Evolutionary conservation across 2,888 invertebrate species (phyloP), one percentile per base, ranked within the genome.

Genomic region (Craniophora ligustri): DNA sequence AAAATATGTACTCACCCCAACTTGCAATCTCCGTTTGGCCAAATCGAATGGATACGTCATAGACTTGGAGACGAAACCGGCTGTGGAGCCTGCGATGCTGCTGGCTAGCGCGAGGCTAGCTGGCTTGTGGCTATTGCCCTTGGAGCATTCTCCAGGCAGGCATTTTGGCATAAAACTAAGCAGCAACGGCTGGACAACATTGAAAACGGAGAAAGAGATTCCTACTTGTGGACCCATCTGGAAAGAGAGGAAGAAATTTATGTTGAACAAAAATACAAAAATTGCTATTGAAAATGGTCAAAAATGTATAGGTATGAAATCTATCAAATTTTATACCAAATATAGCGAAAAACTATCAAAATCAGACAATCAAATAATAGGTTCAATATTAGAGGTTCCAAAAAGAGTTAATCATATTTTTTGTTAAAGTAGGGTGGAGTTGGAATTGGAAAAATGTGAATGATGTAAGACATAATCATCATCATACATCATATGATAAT

Each of bases 31-130:
- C 79, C 98, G 97, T 78, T 97, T 97, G 0, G 96, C 94, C 67
- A 98, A 91, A 85, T 99, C 98, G 28, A 98, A 94, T 0, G 98
- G 98, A 87, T 98, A 98, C 0, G 98, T 95, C 2, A 95, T 72
- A 0, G 95, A 95, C 90, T 98, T 98, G 0, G 98, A 95, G 16
- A 95, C 78, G 51, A 97, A 90, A 0, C 98, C 98, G 0, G 98
- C 95, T 0, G 94, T 65, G n/a, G 95, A 94, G 0, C 97, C 97
- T 60, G 96, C 95, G 0, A 95, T 1, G 0, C 82, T 75, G 57
- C 86, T 89, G 1, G 91, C 89, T 0, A 86, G 5, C 91, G 90
- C 53, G 0, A 92, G 35, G 15, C 82, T 57, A 30, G 82, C 72
- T 0, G 88, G 77, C 14, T 64, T 75, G 42, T 83, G 73, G 0